Percentiles rank a stretch among this genome's conserved stretches.
Evolutionary conservation across 2,113 vertebrate species (phyloP).

Genomic region (Phaethornis superciliosus): DNA sequence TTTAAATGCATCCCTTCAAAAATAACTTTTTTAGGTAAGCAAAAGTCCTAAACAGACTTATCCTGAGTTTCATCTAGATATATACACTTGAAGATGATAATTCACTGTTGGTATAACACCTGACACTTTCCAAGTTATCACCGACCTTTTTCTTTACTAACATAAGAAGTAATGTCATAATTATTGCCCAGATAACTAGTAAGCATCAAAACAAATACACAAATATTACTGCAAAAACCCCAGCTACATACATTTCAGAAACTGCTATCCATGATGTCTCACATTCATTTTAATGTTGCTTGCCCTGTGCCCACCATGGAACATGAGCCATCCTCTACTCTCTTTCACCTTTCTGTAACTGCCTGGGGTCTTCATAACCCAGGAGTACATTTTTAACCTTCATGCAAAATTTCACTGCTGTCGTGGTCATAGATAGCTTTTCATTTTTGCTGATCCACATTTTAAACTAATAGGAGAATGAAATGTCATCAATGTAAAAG

Average conservation of each 20-base stretch:
- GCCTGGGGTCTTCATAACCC: background rate
- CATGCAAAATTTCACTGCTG: background rate
- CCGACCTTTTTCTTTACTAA: background rate
- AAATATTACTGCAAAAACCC: background rate
- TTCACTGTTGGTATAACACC: background rate
- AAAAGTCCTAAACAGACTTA: background rate
- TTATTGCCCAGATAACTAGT: background rate
- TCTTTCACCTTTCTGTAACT: background rate
- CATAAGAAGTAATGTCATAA: background rate
- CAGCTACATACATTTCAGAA: background rate
- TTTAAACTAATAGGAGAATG: background rate
- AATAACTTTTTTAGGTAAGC: background rate
- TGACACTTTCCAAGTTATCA: background rate
- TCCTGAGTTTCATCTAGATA: background rate
- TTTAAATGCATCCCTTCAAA: background rate
- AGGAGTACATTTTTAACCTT: background rate
- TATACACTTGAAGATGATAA: background rate
- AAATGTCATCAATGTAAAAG: background rate
- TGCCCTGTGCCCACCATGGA: background rate
- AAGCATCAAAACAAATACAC: background rate
- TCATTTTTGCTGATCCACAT: background rate
- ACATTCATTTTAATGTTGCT: background rate
- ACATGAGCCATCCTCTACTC: background rate
- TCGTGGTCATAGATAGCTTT: background rate
- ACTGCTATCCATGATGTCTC: background rate